Evolutionary conservation across 2,113 vertebrate genomes (phyloP), one percentile per base, ranked within the genome.

Genomic region (Archilochus colubris): DNA sequence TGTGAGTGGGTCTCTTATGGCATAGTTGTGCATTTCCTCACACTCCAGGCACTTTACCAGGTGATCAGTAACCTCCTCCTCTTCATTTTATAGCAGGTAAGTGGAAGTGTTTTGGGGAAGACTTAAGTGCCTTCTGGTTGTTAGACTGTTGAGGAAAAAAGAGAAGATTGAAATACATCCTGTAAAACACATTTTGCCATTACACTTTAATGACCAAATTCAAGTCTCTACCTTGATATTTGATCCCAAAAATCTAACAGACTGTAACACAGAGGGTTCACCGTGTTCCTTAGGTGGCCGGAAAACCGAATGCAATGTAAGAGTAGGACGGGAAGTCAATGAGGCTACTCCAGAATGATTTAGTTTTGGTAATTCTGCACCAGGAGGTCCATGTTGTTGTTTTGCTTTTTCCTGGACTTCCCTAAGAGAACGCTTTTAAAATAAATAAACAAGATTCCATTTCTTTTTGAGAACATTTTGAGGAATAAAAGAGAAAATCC

Each of bases 11-110:
- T 64, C 61, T 30, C 38, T 72, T 48, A n/a, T 64, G 46, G 86
- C 63, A 22, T 2, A n/a, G 27, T 31, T 8, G 5, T 5, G 15
- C 64, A 82, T 36, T 44, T 63, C 53, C 61, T 89, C 28, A 19
- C 16, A 4, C 36, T 67, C 80, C 57, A 7, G 5, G 55, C 9
- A 27, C 55, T 59, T 36, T 5, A 50, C 20, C 27, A 3, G 25
- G 21, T 2, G 61, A 23, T 99, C 98, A 98, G 97, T 53, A 97
- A 25, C 95, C 94, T 55, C 97, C 95, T 19, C 95, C 97, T 94
- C 96, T 98, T 94, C 96, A 89, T 17, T 98, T 97, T 81, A 97
- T 64, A 24, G 98, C 91, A 64, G 98, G 98, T 96, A 98, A 97
- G 94, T 88, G 97, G 95, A 70, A 98, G 70, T 81, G 97, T 91